Evolutionary conservation across 2,888 invertebrate species (phyloP), one percentile per base, ranked within the genome.

Genomic region (Cancer borealis): DNA sequence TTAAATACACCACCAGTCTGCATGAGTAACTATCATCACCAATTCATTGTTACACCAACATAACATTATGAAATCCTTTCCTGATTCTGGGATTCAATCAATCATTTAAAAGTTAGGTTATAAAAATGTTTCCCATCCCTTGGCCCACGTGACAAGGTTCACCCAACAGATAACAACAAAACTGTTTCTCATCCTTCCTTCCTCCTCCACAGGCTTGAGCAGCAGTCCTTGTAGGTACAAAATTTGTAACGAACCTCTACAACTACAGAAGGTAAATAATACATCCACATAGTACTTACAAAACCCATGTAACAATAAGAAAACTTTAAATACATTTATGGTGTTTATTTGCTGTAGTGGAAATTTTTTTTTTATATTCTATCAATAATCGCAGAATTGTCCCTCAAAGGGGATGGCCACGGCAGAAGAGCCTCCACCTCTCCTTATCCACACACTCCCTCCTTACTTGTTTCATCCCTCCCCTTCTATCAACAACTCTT

Each of bases 301-400:
- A 90, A 90, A 89, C 14, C 30, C 54, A 49, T 30, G 60, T 60
- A 26, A 90, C 90, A 90, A 26, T 90, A 90, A 60, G 60, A 90
- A 90, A 60, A 39, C 17, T 26, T 54, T 26, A 54, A 49, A 54
- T 90, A 21, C 17, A 39, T 84, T 84, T 73, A 73, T 73, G 73
- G 8, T 73, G 26, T 73, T 73, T 73, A 73, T 73, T 73, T 73
- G 60, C 17, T 66, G 26, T 4, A 73, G 73, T 73, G 73, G 26
- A 73, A 73, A 73, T 26, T 2, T 73, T 73, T 60, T 60, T 39
- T 39, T 39, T 39, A 39, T 39, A 39, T 39, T 39, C 39, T 39
- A 39, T 39, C 39, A 39, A 39, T 39, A 39, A 39, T 39, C 39
- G 0, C 39, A 39, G 39, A 39, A 39, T 0, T 2, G 39, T 39